phyloP scores from a whole-genome alignment of 2,113 vertebrate genomes.

The Pundamilia nyererei region DNA sequence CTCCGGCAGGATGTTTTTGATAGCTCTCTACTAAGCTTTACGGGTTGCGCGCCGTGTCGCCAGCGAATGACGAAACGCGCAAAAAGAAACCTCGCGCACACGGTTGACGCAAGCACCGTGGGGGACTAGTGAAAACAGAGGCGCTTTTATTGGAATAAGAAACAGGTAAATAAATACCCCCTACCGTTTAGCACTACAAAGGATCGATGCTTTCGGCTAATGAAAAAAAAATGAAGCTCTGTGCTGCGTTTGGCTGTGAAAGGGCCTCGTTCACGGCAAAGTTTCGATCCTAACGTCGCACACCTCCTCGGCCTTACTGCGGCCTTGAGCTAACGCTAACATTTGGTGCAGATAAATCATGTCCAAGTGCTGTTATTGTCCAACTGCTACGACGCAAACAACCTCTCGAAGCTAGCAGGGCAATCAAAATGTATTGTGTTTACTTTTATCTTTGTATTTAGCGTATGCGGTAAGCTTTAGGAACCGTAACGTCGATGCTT shows the following conservation, averaged over 20 bases:
- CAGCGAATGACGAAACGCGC: background rate
- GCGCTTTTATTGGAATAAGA: background rate
- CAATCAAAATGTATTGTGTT: background rate
- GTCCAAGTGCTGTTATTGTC: background rate
- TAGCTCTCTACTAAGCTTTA: background rate
- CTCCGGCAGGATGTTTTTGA: conserved; percentile 4
- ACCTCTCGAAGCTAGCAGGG: fast-evolving
- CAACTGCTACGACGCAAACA: background rate
- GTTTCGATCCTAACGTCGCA: background rate
- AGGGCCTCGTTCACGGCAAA: background rate
- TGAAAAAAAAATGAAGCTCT: background rate
- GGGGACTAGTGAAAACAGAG: conserved; percentile 1
- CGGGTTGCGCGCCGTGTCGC: background rate
- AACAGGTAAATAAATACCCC: conserved; percentile 33
- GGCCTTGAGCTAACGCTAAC: conserved; percentile 55
- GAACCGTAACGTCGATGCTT: background rate
- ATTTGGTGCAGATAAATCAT: background rate
- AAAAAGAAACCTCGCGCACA: background rate
- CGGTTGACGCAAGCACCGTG: background rate
- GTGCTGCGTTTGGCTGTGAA: fast-evolving
- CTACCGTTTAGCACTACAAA: fast-evolving
- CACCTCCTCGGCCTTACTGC: conserved; percentile 12
- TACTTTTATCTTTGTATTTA: background rate
- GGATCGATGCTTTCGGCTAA: background rate
- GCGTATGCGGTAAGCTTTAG: background rate